Percentiles rank a stretch among this genome's conserved stretches.
phyloP scores from a whole-genome alignment of 2,113 vertebrate species.

The Pipra filicauda region DNA sequence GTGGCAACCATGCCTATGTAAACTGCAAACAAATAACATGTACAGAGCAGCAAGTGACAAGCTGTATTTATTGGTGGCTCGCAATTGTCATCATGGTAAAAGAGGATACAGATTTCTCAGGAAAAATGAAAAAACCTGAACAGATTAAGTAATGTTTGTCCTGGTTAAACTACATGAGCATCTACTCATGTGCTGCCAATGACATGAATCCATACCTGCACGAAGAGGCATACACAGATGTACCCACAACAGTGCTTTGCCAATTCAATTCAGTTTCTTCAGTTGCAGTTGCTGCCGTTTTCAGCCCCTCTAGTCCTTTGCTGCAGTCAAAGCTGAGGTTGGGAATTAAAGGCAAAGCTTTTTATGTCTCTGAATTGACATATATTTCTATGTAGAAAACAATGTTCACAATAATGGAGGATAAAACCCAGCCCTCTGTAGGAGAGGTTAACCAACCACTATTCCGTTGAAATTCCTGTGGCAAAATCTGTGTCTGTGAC shows the following conservation, averaged over 20 bases:
- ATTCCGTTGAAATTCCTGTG: background rate
- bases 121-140: background rate
- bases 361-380: background rate
- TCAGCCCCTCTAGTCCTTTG: background rate
- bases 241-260: background rate
- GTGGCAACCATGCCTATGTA: background rate
- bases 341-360: background rate
- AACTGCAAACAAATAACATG: background rate
- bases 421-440: background rate
- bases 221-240: background rate
- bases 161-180: background rate
- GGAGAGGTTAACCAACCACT: background rate
- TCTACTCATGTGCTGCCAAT: background rate
- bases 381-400: background rate
- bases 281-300: background rate
- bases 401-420: background rate
- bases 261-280: constrained; percentile 22
- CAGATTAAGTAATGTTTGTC: background rate
- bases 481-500: background rate
- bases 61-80: background rate
- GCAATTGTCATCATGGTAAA: background rate
- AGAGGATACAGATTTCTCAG: background rate
- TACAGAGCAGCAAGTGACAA: background rate
- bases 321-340: background rate
- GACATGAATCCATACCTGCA: background rate